A percentile compares a stretch with the other conserved stretches of the same genome.
phyloP scores from a whole-genome alignment of 2,113 vertebrate genomes.

The Astatotilapia flaviijosephi region DNA sequence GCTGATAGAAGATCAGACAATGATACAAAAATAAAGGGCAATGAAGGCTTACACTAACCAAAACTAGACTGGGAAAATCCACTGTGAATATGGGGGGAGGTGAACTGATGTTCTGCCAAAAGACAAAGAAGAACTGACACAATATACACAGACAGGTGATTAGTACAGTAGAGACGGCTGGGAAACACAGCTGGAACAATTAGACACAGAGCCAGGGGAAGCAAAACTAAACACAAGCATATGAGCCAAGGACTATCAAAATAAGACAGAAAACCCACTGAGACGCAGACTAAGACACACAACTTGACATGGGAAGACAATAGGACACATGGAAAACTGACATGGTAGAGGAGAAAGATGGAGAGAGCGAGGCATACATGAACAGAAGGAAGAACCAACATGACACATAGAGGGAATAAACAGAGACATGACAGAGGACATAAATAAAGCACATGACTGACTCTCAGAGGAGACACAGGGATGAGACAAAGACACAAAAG shows the following conservation, averaged over 20 bases:
- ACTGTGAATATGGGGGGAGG: neutral
- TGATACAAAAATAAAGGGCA: neutral
- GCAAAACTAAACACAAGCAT: neutral
- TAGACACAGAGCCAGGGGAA: neutral
- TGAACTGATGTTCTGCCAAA: neutral
- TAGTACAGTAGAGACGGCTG: fast-evolving
- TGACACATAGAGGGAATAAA: neutral
- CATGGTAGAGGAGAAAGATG: neutral
- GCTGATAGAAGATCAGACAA: neutral
- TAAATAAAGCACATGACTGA: neutral
- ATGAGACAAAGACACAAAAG: neutral
- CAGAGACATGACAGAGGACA: neutral
- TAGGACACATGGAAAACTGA: neutral
- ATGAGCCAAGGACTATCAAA: neutral
- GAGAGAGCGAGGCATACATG: neutral
- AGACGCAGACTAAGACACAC: fast-evolving
- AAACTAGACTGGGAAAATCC: neutral
- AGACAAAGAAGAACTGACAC: neutral
- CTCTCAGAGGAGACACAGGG: neutral
- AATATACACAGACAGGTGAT: neutral
- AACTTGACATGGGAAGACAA: fast-evolving
- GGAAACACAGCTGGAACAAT: neutral
- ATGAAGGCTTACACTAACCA: neutral
- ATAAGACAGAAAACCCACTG: neutral
- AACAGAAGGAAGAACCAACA: neutral